Conservation (phyloP, 2,113 vertebrate species). For the Ptilonorhynchus violaceus region DNA sequence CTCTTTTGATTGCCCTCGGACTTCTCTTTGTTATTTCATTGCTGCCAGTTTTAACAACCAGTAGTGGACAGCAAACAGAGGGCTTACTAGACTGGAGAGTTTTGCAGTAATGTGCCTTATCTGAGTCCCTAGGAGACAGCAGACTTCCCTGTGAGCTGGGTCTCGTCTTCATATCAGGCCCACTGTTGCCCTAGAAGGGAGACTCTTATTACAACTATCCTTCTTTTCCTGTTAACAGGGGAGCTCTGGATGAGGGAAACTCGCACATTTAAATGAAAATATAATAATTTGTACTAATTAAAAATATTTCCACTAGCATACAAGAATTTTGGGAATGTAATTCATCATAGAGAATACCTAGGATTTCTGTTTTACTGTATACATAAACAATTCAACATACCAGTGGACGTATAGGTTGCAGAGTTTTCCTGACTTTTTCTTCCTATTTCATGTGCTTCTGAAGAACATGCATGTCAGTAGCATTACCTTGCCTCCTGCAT, state of each 20-base stretch:
- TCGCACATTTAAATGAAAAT: background rate
- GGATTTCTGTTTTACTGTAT: background rate
- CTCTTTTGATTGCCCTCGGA: background rate
- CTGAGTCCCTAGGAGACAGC: background rate
- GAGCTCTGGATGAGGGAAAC: background rate
- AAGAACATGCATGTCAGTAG: background rate
- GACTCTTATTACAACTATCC: background rate
- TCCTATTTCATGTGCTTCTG: background rate
- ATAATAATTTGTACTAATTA: background rate
- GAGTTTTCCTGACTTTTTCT: background rate
- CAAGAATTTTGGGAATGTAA: background rate
- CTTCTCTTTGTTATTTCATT: accelerated
- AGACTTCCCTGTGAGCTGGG: background rate
- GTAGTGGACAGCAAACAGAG: background rate
- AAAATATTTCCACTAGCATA: background rate
- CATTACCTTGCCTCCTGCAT: background rate
- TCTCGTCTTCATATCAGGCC: background rate
- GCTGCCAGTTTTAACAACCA: background rate
- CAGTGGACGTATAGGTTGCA: background rate
- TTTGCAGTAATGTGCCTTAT: background rate
- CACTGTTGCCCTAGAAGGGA: background rate
- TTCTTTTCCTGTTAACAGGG: background rate
- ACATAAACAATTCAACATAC: background rate
- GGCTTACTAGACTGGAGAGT: background rate
- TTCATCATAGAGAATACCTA: background rate